Conservation (phyloP, 2,888 invertebrate genomes). For the Calephelis perditalis region DNA sequence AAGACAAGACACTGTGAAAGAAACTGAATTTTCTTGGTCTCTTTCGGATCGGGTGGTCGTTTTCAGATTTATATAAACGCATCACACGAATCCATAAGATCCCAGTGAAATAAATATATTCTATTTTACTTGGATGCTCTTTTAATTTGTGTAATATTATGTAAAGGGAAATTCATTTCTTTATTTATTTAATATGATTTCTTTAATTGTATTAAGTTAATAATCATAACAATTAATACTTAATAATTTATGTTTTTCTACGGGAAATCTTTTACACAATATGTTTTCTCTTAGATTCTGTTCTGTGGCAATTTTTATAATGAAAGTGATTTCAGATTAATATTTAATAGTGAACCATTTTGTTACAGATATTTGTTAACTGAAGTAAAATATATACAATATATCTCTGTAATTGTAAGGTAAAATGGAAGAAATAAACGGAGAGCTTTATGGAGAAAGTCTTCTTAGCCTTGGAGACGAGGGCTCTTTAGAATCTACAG, state of each 20-base stretch:
- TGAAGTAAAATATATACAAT: constrained; percentile 62
- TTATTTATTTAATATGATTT: not conserved
- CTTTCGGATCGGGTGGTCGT: too few species aligned
- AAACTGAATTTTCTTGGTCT: too few species aligned
- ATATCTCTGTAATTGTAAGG: constrained; percentile 68
- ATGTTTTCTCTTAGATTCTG: too few species aligned
- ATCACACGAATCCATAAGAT: too few species aligned
- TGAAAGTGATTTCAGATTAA: not conserved
- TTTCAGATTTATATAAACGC: too few species aligned
- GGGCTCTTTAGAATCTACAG: constrained; percentile 68
- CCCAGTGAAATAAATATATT: too few species aligned
- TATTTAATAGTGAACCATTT: constrained; percentile 12
- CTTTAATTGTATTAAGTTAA: not conserved
- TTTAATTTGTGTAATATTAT: too few species aligned
- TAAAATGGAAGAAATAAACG: constrained; percentile 80
- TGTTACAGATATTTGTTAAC: constrained; percentile 64
- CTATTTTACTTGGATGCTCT: too few species aligned
- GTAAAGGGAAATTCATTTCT: too few species aligned
- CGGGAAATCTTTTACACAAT: too few species aligned
- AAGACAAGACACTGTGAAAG: too few species aligned
- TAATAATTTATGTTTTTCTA: constrained; percentile 16
- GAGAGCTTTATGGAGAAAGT: constrained; percentile 72
- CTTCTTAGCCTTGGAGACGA: constrained; percentile 70
- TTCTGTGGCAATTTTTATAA: constrained; percentile 7
- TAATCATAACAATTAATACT: not conserved